A percentile compares a stretch with the other conserved stretches of the same genome.
These are phyloP conservation scores for Melanotaenia duboulayi DNA, from an alignment of 2,113 vertebrate species.

Conservation along the genomic window DNA sequence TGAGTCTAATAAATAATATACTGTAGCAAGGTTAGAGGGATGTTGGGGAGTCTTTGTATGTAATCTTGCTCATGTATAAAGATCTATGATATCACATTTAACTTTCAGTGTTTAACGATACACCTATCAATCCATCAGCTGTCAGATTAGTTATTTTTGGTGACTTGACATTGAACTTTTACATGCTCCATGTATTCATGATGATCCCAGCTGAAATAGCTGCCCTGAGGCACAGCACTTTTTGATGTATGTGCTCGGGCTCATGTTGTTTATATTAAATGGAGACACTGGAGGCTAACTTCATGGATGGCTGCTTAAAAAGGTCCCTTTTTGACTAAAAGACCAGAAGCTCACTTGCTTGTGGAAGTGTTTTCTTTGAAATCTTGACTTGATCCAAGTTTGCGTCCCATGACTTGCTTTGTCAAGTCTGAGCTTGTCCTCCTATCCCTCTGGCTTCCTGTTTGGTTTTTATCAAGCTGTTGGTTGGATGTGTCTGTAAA, in stretches of 20 bases:
- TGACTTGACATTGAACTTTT: not conserved
- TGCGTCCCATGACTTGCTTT: constrained; percentile 26
- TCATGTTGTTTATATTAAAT: constrained; percentile 33
- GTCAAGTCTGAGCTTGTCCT: constrained; percentile 28
- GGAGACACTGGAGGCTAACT: constrained; percentile 21
- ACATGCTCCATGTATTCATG: not conserved
- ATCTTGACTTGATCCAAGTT: constrained; percentile 16
- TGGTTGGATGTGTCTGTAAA: constrained; percentile 55
- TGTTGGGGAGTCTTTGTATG: not conserved
- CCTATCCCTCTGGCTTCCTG: constrained; percentile 25
- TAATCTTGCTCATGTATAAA: constrained; percentile 8
- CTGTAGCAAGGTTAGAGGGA: constrained; percentile 10
- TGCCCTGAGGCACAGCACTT: not conserved
- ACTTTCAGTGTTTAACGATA: constrained; percentile 1
- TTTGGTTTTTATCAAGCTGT: constrained; percentile 54
- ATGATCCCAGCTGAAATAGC: not conserved
- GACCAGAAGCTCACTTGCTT: constrained; percentile 23
- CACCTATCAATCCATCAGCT: not conserved
- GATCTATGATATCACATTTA: constrained; percentile 1
- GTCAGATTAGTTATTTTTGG: constrained; percentile 1
- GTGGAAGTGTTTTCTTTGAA: constrained; percentile 29
- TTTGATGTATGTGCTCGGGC: constrained; percentile 3
- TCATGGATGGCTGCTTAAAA: constrained; percentile 18
- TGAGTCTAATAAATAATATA: constrained; percentile 50
- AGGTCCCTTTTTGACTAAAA: constrained; percentile 22